These are phyloP conservation scores for Oreocharis arfaki DNA, from an alignment of 2,113 vertebrate genomes.

Conservation along the genomic window DNA sequence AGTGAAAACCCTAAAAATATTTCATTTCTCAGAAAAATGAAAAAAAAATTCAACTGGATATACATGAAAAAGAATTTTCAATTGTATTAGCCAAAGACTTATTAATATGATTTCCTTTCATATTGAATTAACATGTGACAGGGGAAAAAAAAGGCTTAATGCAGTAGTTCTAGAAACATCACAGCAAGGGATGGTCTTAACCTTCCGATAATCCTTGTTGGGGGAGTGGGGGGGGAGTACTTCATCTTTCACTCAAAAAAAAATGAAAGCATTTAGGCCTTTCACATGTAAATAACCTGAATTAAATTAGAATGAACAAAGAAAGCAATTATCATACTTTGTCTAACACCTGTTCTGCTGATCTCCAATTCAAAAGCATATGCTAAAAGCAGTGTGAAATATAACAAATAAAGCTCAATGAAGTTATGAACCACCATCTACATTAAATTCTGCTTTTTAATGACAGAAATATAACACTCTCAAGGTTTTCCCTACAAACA, in stretches of 20 bases:
- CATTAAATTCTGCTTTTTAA: slow-evolving; percentile 30
- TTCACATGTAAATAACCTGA: slow-evolving; percentile 76
- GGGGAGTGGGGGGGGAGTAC: neutral
- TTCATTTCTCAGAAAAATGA: slow-evolving; percentile 78
- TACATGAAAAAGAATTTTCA: slow-evolving; percentile 74
- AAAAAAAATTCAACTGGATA: slow-evolving; percentile 74
- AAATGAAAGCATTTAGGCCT: slow-evolving; percentile 70
- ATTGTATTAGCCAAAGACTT: slow-evolving; percentile 74
- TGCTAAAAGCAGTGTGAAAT: slow-evolving; percentile 71
- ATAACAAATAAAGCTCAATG: slow-evolving; percentile 56
- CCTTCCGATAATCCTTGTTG: slow-evolving; percentile 57
- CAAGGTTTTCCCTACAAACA: neutral
- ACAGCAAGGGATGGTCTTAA: slow-evolving; percentile 65
- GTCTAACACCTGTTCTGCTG: slow-evolving; percentile 75
- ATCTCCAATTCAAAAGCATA: slow-evolving; percentile 73
- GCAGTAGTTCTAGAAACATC: slow-evolving; percentile 69
- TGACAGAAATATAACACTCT: neutral
- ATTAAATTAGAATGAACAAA: slow-evolving; percentile 75
- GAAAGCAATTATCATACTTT: slow-evolving; percentile 74
- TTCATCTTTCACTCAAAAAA: slow-evolving; percentile 65
- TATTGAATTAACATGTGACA: slow-evolving; percentile 68
- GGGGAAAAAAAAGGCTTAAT: slow-evolving; percentile 56
- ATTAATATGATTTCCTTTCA: slow-evolving; percentile 70
- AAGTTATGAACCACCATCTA: slow-evolving; percentile 52
- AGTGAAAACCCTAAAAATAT: slow-evolving; percentile 77